Base-by-base conservation (phyloP, 2,797 vertebrate species). In the Scomberomorus guttatus region DNA sequence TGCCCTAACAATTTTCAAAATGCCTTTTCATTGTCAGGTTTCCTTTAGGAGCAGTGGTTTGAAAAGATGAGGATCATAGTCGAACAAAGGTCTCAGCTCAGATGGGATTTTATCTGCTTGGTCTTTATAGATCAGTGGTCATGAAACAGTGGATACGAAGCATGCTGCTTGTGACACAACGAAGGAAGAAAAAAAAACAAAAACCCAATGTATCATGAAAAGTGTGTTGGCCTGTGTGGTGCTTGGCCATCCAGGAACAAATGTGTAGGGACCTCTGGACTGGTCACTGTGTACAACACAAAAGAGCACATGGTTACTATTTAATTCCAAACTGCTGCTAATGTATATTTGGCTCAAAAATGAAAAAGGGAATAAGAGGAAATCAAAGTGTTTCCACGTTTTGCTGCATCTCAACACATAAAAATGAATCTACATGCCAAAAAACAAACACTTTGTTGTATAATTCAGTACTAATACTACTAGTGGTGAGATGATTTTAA, bases 391-490 rank as follows among this genome's bases (percentile, higher is more conserved):
- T 94, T 93, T 91, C 79, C 32, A 58, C 75, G 87, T 90, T 91
- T 89, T 88, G 69, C 87, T 92, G 89, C 89, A 91, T 94, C 80
- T 87, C 81, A 62, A 77, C 85, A 74, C 69, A 75, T 70, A 56
- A 86, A 87, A 88, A 86, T 89, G 69, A 84, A 87, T 86, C 81
- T 90, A 90, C 94, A 95, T 93, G 94, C 92, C 94, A 95, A 95
- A 95, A 90, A 91, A 85, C 70, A 90, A 90, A 84, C 79, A 77
- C 89, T 86, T 86, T 92, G 87, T 93, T 94, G 87, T 94, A 90
- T 91, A 92, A 90, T 88, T 93, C 85, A 90, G 85, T 91, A 89
- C 85, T 90, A 90, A 89, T 85, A 84, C 94, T 87, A 88, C 82
- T 83, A 87, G 71, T 87, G 85, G 87, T 90, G 78, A 84, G 82